Evolutionary conservation across 2,797 vertebrate species (phyloP).

Genomic region (Siniperca undulata): DNA sequence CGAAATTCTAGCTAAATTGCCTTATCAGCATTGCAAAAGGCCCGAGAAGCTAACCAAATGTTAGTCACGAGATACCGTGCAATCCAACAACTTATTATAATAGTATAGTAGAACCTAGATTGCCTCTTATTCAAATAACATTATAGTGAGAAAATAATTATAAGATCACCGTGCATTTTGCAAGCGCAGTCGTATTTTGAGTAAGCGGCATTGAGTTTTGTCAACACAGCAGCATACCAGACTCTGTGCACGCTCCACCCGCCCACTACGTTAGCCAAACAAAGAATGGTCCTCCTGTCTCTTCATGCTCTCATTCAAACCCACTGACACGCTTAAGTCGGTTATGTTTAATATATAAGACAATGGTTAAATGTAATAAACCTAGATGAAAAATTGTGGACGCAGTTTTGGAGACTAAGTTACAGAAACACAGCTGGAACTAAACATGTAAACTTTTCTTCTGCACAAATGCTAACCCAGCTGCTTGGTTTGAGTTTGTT

Average conservation of each 20-base stretch:
- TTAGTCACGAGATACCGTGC: conserved; percentile 54
- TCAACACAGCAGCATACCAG: conserved; percentile 45
- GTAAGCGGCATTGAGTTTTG: conserved; percentile 26
- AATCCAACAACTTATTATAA: too few relatives aligned
- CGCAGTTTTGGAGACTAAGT: neutral
- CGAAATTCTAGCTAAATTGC: accelerated
- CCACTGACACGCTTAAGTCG: neutral
- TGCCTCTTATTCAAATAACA: neutral
- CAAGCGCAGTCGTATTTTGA: neutral
- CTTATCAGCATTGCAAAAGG: neutral
- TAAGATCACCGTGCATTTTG: neutral
- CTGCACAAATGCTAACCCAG: neutral
- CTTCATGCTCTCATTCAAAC: neutral
- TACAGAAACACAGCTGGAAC: neutral
- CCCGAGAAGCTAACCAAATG: conserved; percentile 19
- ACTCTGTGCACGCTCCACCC: neutral
- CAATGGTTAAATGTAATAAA: accelerated
- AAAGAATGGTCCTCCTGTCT: conserved; percentile 49
- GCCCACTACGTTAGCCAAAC: conserved; percentile 52
- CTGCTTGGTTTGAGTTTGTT: conserved; percentile 2
- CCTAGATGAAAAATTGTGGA: accelerated
- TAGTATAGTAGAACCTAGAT: neutral
- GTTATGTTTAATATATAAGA: neutral
- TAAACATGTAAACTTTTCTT: neutral
- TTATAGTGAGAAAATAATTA: accelerated